Evolutionary conservation across 2,888 invertebrate genomes (phyloP), one percentile per base, ranked within the genome.

Genomic region (Scrobipalpa costella): DNA sequence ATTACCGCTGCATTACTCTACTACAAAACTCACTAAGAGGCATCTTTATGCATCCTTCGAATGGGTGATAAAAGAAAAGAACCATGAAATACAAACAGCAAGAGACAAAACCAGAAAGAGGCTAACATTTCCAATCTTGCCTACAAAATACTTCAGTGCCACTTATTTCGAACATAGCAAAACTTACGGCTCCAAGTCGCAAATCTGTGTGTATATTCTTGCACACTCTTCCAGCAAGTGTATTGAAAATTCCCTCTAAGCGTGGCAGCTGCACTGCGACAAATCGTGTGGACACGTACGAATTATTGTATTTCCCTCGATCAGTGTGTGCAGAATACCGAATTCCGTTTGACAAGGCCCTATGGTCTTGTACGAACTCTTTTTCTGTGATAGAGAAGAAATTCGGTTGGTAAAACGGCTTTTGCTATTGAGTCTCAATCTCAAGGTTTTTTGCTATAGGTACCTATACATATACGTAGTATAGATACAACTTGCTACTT

Each of bases 241-340:
- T 81, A 83, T 84, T 83, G 80, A 84, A 84, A 83, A 82, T 72
- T 77, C 73, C 74, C 74, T 71, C 73, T 59, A 75, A 72, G 71
- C 73, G 72, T 69, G 75, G 75, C 74, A 71, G 71, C 86, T 87
- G 86, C 88, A 88, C 71, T 88, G 88, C 88, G 88, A 85, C 87
- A 88, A 86, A 84, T 86, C 81, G 83, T 73, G 81, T 80, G 83
- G 82, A 88, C 88, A 89, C 84, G 84, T 85, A 73, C 78, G 74
- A 79, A 81, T 84, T 85, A 85, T 84, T 84, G 82, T 85, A 83
- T 83, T 85, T 82, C 73, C 76, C 68, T 69, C 72, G 74, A 67
- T 75, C 79, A 76, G 17, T 63, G 61, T 40, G 80, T 71, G 67
- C 70, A 62, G 83, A 81, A 84, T 83, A 77, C 69, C 67, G 69